Evolutionary conservation across 2,797 vertebrate genomes (phyloP).

Genomic region (Urosaurus nigricauda): DNA sequence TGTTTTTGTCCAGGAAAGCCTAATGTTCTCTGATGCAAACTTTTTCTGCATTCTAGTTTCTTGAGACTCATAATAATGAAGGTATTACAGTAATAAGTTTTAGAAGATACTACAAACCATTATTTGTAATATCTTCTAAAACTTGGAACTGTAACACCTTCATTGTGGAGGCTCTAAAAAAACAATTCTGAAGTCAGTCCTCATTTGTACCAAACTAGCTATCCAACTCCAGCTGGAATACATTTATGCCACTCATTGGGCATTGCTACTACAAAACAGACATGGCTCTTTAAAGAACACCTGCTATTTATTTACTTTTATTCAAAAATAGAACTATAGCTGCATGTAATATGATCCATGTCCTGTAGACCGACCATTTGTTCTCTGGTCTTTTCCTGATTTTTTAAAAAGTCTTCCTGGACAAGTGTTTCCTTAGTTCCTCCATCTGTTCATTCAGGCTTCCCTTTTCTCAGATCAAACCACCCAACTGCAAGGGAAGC

Average conservation of each 20-base stretch:
- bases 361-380: constrained; percentile 23
- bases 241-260: constrained; percentile 2
- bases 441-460: constrained; percentile 29
- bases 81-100: neutral
- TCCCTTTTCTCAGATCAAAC: constrained; percentile 33
- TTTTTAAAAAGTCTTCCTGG: constrained; percentile 26
- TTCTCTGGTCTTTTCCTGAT: constrained; percentile 35
- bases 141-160: too few species aligned
- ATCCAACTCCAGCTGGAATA: neutral
- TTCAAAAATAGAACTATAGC: constrained; percentile 29
- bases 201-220: neutral
- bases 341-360: neutral
- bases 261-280: neutral
- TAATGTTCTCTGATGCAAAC: neutral
- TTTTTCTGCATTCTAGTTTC: neutral
- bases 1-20: too few species aligned
- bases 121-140: too few species aligned
- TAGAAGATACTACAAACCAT: constrained; percentile 8
- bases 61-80: neutral
- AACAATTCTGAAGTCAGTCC: neutral
- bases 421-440: constrained; percentile 37
- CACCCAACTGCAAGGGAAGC: neutral
- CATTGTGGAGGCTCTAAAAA: neutral
- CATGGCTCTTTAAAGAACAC: constrained; percentile 25
- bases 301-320: constrained; percentile 29